Conservation (phyloP, 2,888 invertebrate species). For the Hydriomena furcata region DNA sequence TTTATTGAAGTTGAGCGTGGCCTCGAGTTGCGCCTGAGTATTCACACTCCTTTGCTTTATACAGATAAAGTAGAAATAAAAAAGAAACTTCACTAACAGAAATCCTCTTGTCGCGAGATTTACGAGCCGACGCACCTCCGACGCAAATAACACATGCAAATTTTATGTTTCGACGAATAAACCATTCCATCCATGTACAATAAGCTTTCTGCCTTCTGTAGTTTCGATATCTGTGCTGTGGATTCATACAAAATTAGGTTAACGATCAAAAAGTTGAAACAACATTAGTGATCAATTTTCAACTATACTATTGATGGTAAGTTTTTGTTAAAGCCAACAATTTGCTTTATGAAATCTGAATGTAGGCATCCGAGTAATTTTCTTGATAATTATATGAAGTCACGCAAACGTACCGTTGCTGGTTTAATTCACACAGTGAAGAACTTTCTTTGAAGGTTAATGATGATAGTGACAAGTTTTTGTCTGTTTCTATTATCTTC, state of each 20-base stretch:
- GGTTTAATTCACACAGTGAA: slow-evolving; percentile 47
- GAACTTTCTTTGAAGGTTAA: slow-evolving; percentile 42
- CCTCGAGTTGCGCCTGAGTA: slow-evolving; percentile 77
- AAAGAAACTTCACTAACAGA: slow-evolving; percentile 82
- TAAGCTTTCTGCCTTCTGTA: slow-evolving; percentile 24
- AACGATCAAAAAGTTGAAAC: slow-evolving; percentile 67
- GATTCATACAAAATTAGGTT: slow-evolving; percentile 49
- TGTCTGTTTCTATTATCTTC: slow-evolving; percentile 12
- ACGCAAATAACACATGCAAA: slow-evolving; percentile 77
- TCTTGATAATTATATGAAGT: slow-evolving; percentile 72
- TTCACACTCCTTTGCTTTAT: slow-evolving; percentile 75
- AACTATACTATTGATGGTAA: slow-evolving; percentile 73
- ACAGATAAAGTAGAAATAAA: slow-evolving; percentile 81
- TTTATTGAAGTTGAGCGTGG: slow-evolving; percentile 82
- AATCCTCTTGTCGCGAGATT: slow-evolving; percentile 81
- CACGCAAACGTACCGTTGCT: slow-evolving; percentile 69
- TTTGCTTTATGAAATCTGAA: slow-evolving; percentile 78
- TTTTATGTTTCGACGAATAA: slow-evolving; percentile 68
- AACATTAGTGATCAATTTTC: slow-evolving; percentile 78
- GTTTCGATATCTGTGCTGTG: slow-evolving; percentile 14
- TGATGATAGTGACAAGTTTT: slow-evolving; percentile 35
- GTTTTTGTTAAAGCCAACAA: slow-evolving; percentile 75
- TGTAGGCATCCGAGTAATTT: slow-evolving; percentile 65
- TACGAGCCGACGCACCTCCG: slow-evolving; percentile 78
- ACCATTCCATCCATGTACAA: slow-evolving; percentile 39